Evolutionary conservation across 2,888 invertebrate genomes (phyloP), one percentile per base, ranked within the genome.

Genomic region (Parochlus steinenii): DNA sequence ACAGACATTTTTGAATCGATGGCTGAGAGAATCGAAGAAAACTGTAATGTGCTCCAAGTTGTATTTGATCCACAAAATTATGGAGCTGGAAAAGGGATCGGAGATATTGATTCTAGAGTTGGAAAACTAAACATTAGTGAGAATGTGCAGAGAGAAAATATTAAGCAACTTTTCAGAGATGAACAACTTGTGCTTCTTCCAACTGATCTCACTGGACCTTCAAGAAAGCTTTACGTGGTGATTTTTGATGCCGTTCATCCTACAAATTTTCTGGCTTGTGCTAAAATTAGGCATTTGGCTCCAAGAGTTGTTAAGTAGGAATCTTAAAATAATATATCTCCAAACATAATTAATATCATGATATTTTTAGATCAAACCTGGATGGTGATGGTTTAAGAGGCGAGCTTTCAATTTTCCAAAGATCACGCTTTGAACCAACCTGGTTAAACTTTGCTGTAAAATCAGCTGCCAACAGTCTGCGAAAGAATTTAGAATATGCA

Each of bases 1-100:
- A 89, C 89, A 0, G 90, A 90, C 49, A 80, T 87, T 42, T 73
- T 87, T 28, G 82, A 86, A 48, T 65, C 74, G 1, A 76, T 69
- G 44, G 67, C 68, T 44, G 75, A 75, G 32, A 67, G 72, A 41
- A 66, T 71, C 10, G 74, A 77, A 44, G 72, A 75, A 33, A 77
- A 81, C 48, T 90, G 90, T 53, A 79, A 89, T 53, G 77, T 81
- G 40, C 61, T 90, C 5, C 85, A 87, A 52, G 58, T 78, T 20
- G 71, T 89, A 1, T 87, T 85, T 48, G 83, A 89, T 61, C 87
- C 87, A 0, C 71, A 78, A 41, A 74, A 77, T 41, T 65, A 65
- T 31, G 75, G 73, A 0, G 58, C 65, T 10, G 74, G 72, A 0
- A 67, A 70, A 52, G 72, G 76, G 19, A 70, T 80, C 5, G 89